These are phyloP conservation scores for Lissocephala sabroskyi DNA, from an alignment of 2,888 invertebrate species.

Conservation along the genomic window DNA sequence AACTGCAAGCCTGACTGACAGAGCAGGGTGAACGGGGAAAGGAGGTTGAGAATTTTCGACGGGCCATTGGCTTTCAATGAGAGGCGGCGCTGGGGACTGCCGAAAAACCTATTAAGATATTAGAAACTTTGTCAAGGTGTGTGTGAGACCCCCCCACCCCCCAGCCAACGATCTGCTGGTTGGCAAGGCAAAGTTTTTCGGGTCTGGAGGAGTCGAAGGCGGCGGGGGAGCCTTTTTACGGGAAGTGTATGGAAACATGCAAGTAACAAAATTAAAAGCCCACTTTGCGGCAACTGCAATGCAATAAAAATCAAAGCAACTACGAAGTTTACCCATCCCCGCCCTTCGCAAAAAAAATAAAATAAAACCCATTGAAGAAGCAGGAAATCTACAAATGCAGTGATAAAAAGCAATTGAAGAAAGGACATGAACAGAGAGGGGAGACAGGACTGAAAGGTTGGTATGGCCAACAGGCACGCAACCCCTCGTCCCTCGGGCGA, in stretches of 20 bases:
- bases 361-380: conserved; percentile 53
- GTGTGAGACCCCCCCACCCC: too few species aligned
- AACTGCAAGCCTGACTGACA: too few species aligned
- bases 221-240: conserved; percentile 3
- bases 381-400: conserved; percentile 60
- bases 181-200: conserved; percentile 22
- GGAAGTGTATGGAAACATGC: conserved; percentile 19
- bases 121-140: too few species aligned
- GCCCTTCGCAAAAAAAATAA: conserved; percentile 51
- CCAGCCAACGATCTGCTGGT: too few species aligned
- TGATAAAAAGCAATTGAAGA: conserved; percentile 55
- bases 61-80: too few species aligned
- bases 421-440: neutral
- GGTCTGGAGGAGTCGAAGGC: neutral
- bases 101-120: too few species aligned
- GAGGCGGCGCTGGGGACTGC: too few species aligned
- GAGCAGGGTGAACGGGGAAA: too few species aligned
- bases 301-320: conserved; percentile 49
- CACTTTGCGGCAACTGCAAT: conserved; percentile 32
- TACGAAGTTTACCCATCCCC: too few species aligned
- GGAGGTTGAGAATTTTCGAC: too few species aligned
- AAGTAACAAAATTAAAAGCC: conserved; percentile 34
- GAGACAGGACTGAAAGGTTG: neutral
- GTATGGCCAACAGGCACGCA: neutral
- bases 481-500: too few species aligned